A percentile compares a stretch with the other conserved stretches of the same genome.
Conservation (phyloP, 2,113 vertebrate genomes). For the Arizona elegans region DNA sequence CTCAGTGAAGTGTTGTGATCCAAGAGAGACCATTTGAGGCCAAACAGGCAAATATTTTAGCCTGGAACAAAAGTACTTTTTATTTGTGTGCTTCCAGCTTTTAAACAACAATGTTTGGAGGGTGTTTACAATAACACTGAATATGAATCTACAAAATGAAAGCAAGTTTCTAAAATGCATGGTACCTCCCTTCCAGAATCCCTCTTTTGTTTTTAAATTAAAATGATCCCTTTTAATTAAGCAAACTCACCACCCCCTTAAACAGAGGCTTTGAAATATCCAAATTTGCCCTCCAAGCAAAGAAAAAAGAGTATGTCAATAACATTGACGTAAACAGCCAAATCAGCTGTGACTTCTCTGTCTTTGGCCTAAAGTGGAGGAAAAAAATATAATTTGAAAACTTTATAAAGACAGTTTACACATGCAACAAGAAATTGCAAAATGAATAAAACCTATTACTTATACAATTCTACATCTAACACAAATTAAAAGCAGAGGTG, state of each 20-base stretch:
- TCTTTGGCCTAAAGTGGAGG: conserved; percentile 56
- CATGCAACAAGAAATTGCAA: background rate
- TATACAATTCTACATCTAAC: background rate
- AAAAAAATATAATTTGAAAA: background rate
- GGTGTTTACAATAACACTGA: background rate
- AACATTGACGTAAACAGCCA: conserved; percentile 84
- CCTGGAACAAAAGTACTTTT: background rate
- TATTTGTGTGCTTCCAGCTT: background rate
- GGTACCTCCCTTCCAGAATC: background rate
- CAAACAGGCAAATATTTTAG: background rate
- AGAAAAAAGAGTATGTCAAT: conserved; percentile 89
- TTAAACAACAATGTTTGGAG: background rate
- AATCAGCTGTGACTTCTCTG: conserved; percentile 69
- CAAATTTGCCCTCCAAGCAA: conserved; percentile 96
- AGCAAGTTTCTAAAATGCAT: background rate
- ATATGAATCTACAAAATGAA: background rate
- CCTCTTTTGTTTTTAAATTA: background rate
- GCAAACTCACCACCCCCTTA: conserved; percentile 87
- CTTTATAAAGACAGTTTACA: accelerated
- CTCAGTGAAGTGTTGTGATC: background rate
- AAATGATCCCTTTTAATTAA: background rate
- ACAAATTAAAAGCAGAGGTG: background rate
- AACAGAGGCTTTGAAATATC: conserved; percentile 90
- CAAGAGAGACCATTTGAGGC: background rate
- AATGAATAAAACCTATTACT: background rate